Evolutionary conservation across 2,888 invertebrate species (phyloP).

Genomic region (Neria commutata): DNA sequence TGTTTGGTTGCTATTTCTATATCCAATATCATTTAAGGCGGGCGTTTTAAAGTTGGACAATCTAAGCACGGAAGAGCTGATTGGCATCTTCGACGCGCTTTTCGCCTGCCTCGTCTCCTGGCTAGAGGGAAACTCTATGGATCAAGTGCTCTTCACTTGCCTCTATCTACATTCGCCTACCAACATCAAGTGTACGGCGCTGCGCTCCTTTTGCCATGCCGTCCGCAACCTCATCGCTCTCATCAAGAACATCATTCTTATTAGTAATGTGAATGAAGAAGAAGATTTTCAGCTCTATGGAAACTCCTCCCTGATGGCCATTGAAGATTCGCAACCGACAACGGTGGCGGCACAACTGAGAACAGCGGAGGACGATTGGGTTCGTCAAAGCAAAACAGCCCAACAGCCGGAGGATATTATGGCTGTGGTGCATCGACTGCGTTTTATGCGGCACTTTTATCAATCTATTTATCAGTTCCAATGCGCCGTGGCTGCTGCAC

Average conservation of each 20-base stretch:
- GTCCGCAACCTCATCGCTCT: constrained; percentile 88
- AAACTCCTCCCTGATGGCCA: constrained; percentile 80
- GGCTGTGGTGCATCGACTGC: constrained; percentile 79
- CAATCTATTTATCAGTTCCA: constrained; percentile 69
- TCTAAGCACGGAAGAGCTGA: constrained; percentile 78
- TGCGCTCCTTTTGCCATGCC: constrained; percentile 86
- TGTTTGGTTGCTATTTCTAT: not conserved
- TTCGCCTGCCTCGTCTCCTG: constrained; percentile 94
- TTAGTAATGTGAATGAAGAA: constrained; percentile 89
- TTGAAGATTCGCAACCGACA: constrained; percentile 73
- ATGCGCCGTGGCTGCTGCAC: constrained; percentile 64
- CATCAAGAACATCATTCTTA: constrained; percentile 86
- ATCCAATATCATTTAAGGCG: constrained; percentile 63
- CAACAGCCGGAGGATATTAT: constrained; percentile 68
- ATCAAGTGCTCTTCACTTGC: constrained; percentile 97
- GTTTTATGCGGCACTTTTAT: constrained; percentile 86
- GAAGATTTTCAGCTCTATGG: constrained; percentile 95
- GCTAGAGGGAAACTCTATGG: constrained; percentile 95
- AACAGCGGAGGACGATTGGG: constrained; percentile 87
- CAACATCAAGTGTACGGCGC: constrained; percentile 78
- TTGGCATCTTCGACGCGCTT: constrained; percentile 93
- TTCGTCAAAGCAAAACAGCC: constrained; percentile 67
- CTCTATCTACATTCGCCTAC: constrained; percentile 92
- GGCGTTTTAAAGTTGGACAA: constrained; percentile 79
- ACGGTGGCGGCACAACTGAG: constrained; percentile 80